Base-by-base conservation (phyloP, 2,888 invertebrate species). In the Ischnus inquisitorius region DNA sequence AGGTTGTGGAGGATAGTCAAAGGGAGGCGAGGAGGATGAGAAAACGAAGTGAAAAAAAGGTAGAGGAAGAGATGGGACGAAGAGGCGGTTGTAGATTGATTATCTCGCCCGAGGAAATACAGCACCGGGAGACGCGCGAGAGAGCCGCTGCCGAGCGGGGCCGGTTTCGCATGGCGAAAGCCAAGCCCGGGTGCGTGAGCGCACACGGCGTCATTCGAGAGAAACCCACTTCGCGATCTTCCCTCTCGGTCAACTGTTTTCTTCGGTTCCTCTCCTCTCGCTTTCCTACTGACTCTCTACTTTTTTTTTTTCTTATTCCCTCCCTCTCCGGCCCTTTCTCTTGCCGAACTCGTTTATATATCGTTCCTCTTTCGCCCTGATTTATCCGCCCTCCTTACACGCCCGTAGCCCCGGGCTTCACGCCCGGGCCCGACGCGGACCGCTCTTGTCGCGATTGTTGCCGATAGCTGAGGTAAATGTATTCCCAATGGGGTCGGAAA, bases 41-140 rank as follows among this genome's bases (percentile, higher is more conserved):
- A 76, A 76, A 80, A 76, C 71, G 54, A 74, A 78, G 68, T n/a
- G n/a, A n/a, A 75, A 74, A 69, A 65, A 46, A 78, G 76, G 34
- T 34, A 83, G 68, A 68, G 71, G 65, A 51, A 69, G 81, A 51
- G 81, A 84, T 85, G 75, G 64, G 65, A 69, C 82, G 83, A 79
- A 74, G 87, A 81, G 79, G 82, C 85, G 79, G 79, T 86, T 85
- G 87, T 76, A 86, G 87, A 88, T 88, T 87, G 88, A 88, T 88
- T 87, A 86, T 87, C 86, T 86, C 84, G 85, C 85, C 85, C 79
- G 87, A 87, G 83, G 87, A 87, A 87, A 84, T 87, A 87, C 86
- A 83, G 79, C 81, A 68, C 48, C 43, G 62, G 25, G 75, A 77
- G 80, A 80, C 19, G 74, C 74, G 82, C 74, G 82, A 82, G 69